Base-by-base conservation (phyloP, 2,113 vertebrate genomes). In the Panthera uncia region DNA sequence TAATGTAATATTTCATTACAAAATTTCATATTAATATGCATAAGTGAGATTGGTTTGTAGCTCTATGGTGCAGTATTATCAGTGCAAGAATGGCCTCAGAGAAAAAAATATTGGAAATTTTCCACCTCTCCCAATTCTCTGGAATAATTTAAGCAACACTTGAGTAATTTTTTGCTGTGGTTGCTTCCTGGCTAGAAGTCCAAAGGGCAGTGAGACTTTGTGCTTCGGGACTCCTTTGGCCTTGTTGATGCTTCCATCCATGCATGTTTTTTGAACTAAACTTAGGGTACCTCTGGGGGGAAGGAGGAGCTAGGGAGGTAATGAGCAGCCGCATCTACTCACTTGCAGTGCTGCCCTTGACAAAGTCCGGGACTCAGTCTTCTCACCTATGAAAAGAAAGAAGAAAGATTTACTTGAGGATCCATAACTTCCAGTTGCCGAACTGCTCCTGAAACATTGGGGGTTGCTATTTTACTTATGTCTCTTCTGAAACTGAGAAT, bases 1-100 rank as follows among this genome's bases (percentile, higher is more conserved):
- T 82, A 91, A 73, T 52, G 7, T 76, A 94, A 89, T 23, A 2
- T 91, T 89, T 96, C 92, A 68, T 68, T 87, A 95, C 21, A 82
- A 48, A 57, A 48, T 88, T 95, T 90, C 66, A 50, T 36, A 69
- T n/a, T 36, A 86, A 52, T 83, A 89, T 25, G 89, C 7, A 33
- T 94, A 85, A 21, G 2, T 48, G 5, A 85, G 29, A 79, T 48
- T 88, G 33, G 1, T 29, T 92, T 89, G 16, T 79, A n/a, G 33
- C 9, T 76, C 83, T 73, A 61, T 48, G 27, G 8, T 89, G 0
- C 8, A 83, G 69, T 74, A 45, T 88, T 71, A 89, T 66, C 15
- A n/a, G 25, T 27, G 9, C 13, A 81, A 84, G 36, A 38, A 2
- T 33, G 15, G 23, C 36, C 69, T 86, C 45, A 63, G 57, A 55